Evolutionary conservation across 1,140 invertebrate genomes (phyloP).

Genomic region (Aphaenogaster ashmeadi): DNA sequence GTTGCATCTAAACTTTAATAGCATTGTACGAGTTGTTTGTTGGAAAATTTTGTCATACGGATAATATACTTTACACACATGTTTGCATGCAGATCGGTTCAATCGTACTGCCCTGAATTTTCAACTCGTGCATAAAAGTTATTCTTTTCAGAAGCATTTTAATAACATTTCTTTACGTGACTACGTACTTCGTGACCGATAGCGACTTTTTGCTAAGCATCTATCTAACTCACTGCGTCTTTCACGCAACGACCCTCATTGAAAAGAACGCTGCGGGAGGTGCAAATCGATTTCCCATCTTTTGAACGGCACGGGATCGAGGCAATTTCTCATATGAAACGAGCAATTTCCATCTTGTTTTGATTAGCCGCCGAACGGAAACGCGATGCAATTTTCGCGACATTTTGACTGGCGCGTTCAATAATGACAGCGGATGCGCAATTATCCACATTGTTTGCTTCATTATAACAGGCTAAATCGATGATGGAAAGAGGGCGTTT

Average conservation of each 20-base stretch:
- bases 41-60: neutral
- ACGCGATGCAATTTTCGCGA: slow-evolving; percentile 71
- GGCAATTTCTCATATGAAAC: slow-evolving; percentile 75
- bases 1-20: neutral
- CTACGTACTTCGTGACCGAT: neutral
- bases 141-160: neutral
- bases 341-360: slow-evolving; percentile 73
- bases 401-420: slow-evolving; percentile 63
- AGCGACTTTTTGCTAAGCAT: slow-evolving; percentile 8
- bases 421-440: slow-evolving; percentile 65
- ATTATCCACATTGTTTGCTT: slow-evolving; percentile 71
- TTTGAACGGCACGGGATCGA: slow-evolving; percentile 54
- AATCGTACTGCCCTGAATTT: neutral
- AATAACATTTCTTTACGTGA: neutral
- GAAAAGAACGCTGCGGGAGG: slow-evolving; percentile 13
- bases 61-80: neutral
- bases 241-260: neutral
- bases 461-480: slow-evolving; percentile 66
- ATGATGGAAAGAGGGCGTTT: slow-evolving; percentile 53
- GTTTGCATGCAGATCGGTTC: neutral
- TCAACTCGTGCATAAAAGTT: neutral
- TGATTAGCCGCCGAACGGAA: slow-evolving; percentile 66
- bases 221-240: slow-evolving; percentile 2
- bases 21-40: neutral
- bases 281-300: slow-evolving; percentile 66